Conservation (phyloP, 1,140 invertebrate species). For the Metopolophium dirhodum region DNA sequence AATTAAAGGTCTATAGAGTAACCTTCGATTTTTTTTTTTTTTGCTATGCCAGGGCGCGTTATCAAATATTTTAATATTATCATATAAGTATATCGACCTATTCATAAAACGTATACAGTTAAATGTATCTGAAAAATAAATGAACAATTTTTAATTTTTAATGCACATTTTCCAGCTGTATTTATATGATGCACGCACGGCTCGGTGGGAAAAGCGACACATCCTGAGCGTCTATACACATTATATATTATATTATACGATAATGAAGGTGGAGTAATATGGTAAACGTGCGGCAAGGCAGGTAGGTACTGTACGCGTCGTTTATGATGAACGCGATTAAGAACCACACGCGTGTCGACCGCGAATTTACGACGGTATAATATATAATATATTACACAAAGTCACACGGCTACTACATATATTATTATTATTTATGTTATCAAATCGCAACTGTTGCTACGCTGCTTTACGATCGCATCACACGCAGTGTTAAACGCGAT, state of each 20-base stretch:
- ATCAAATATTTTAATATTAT: not conserved
- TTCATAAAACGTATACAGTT: not conserved
- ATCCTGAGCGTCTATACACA: not conserved
- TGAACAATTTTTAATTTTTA: not conserved
- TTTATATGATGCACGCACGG: not conserved
- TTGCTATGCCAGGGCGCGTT: not conserved
- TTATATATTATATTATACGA: not conserved
- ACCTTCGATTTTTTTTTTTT: not conserved
- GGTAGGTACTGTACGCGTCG: not conserved
- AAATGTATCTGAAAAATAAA: not conserved
- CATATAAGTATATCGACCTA: not conserved
- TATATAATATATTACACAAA: not conserved
- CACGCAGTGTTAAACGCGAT: not conserved
- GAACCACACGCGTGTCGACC: not conserved
- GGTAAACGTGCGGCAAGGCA: not conserved
- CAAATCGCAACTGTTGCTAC: not conserved
- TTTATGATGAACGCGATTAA: not conserved
- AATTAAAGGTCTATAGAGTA: too few relatives aligned
- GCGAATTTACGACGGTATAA: not conserved
- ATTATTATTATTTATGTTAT: slow-evolving; percentile 15
- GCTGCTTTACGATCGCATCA: slow-evolving; percentile 27
- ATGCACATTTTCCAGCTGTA: not conserved
- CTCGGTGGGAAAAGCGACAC: not conserved
- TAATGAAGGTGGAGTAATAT: not conserved
- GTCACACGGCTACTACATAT: not conserved